Conservation (phyloP, 2,113 vertebrate species). For the Anguilla japonica region DNA sequence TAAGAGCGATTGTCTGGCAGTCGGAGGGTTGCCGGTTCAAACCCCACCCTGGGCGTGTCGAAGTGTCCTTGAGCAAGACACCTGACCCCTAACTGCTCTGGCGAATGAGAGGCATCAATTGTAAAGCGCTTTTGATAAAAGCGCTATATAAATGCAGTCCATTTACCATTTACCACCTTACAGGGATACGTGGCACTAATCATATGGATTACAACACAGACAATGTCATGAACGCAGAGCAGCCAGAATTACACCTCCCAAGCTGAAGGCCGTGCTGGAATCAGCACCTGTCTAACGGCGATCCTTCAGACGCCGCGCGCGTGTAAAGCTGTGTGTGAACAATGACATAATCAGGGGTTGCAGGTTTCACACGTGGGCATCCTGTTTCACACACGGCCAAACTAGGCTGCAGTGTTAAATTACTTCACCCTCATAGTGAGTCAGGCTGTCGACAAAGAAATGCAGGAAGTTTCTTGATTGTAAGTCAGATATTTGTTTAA, state of each 20-base stretch:
- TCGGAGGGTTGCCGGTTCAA: too few relatives aligned
- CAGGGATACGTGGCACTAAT: too few relatives aligned
- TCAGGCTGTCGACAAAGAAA: neutral
- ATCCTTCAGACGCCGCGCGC: neutral
- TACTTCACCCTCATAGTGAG: neutral
- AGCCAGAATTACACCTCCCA: neutral
- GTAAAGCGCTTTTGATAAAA: too few relatives aligned
- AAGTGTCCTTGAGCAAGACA: too few relatives aligned
- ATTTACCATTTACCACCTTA: too few relatives aligned
- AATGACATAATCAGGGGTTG: neutral
- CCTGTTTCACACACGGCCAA: neutral
- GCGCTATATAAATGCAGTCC: too few relatives aligned
- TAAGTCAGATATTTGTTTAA: too few relatives aligned
- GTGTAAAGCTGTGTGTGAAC: neutral
- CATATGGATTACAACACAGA: neutral
- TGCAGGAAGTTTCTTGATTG: too few relatives aligned
- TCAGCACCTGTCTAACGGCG: neutral
- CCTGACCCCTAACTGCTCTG: too few relatives aligned
- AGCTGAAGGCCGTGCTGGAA: neutral
- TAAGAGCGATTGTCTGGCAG: too few relatives aligned
- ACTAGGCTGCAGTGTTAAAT: neutral
- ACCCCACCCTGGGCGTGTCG: too few relatives aligned
- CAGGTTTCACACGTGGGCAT: neutral
- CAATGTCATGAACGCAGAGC: neutral
- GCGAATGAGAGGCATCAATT: too few relatives aligned